Evolutionary conservation across 1,140 invertebrate species (phyloP).

Genomic region (Diuraphis noxia): DNA sequence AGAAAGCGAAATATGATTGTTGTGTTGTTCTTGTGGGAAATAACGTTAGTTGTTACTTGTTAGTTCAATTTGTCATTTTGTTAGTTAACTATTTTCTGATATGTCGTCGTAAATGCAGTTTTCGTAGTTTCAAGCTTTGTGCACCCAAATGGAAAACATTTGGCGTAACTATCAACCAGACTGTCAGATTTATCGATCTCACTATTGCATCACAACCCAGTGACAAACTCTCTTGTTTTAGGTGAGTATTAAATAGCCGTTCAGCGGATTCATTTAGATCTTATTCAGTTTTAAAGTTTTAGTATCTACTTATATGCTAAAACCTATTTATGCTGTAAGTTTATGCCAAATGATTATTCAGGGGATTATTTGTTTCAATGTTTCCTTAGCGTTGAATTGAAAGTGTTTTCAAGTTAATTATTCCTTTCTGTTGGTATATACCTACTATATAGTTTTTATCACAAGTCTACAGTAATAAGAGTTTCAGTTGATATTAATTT

Average conservation of each 20-base stretch:
- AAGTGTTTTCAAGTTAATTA: background rate
- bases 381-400: background rate
- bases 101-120: background rate
- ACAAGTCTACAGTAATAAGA: too few species aligned
- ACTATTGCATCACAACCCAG: background rate
- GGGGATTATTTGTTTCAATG: background rate
- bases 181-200: background rate
- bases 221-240: background rate
- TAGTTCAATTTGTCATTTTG: too few species aligned
- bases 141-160: background rate
- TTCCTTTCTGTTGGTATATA: background rate
- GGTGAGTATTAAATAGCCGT: background rate
- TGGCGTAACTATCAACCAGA: background rate
- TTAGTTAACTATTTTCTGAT: background rate
- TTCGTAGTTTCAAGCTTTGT: background rate
- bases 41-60: too few species aligned
- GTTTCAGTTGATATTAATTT: background rate
- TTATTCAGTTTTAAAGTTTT: background rate
- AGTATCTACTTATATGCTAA: background rate
- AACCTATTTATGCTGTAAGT: background rate
- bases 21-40: background rate
- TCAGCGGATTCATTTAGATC: background rate
- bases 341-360: background rate
- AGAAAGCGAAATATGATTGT: background rate
- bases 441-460: too few species aligned